Conservation (phyloP, 1,140 invertebrate species). For the Drosophila ironensis region DNA sequence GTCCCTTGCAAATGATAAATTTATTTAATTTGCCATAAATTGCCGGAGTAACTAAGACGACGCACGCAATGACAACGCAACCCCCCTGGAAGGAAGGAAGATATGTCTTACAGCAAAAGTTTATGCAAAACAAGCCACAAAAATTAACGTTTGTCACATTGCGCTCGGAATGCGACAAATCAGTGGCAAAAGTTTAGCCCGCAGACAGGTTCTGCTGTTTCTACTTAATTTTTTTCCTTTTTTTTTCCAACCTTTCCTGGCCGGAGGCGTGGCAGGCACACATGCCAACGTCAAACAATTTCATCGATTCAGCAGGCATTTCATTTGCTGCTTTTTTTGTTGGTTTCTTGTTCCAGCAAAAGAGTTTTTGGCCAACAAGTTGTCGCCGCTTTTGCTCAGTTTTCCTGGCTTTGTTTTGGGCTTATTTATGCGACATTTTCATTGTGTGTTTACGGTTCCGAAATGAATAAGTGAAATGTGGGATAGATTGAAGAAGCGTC, state of each 20-base stretch:
- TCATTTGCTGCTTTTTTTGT: background rate
- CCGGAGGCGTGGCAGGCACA: slow-evolving; percentile 31
- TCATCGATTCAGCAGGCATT: slow-evolving; percentile 58
- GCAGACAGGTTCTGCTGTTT: slow-evolving; percentile 29
- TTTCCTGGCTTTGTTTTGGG: slow-evolving; percentile 3
- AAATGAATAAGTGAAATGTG: slow-evolving; percentile 50
- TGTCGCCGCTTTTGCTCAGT: slow-evolving; percentile 27
- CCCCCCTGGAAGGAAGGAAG: background rate
- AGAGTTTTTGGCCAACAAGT: slow-evolving; percentile 61
- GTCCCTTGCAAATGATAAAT: slow-evolving; percentile 68
- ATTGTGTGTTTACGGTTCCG: slow-evolving; percentile 67
- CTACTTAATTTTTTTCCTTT: background rate
- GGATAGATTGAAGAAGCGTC: slow-evolving; percentile 38
- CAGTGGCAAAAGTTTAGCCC: slow-evolving; percentile 58
- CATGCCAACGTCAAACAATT: slow-evolving; percentile 61
- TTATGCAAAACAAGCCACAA: slow-evolving; percentile 79
- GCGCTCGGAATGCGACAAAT: slow-evolving; percentile 77
- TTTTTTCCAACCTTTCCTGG: too few species aligned
- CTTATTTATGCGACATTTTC: slow-evolving; percentile 78
- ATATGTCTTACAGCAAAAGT: slow-evolving; percentile 56
- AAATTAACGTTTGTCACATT: slow-evolving; percentile 81
- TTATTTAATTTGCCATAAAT: slow-evolving; percentile 80
- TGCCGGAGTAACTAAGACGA: slow-evolving; percentile 75
- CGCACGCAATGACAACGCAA: slow-evolving; percentile 68
- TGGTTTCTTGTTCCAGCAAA: background rate